Evolutionary conservation across 2,888 invertebrate species (phyloP).

Genomic region (Parelbella ahira): DNA sequence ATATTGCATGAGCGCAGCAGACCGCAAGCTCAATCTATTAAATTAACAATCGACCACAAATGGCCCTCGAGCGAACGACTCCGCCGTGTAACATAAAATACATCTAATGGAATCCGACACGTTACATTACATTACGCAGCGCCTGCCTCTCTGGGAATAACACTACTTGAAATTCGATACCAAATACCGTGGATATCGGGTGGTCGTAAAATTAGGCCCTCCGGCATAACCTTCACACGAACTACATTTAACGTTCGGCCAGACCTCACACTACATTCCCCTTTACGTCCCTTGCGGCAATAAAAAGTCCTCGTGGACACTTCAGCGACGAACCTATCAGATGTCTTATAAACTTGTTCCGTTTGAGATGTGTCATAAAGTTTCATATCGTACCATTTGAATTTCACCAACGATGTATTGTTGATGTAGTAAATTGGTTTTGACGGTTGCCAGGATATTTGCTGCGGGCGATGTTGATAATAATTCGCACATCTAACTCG

Average conservation of each 20-base stretch:
- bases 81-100: constrained; percentile 66
- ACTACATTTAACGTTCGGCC: constrained; percentile 26
- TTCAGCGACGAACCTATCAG: constrained; percentile 46
- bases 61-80: constrained; percentile 47
- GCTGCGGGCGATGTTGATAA: constrained; percentile 7
- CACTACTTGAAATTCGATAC: constrained; percentile 72
- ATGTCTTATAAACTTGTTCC: constrained; percentile 57
- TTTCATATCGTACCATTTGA: constrained; percentile 19
- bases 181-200: constrained; percentile 57
- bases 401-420: constrained; percentile 3
- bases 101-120: constrained; percentile 69
- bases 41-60: constrained; percentile 64
- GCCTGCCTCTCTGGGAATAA: constrained; percentile 60
- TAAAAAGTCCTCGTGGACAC: constrained; percentile 61
- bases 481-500: constrained; percentile 18
- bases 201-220: constrained; percentile 70
- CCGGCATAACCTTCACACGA: constrained; percentile 32
- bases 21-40: constrained; percentile 59
- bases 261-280: constrained; percentile 29
- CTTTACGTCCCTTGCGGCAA: constrained; percentile 50
- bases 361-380: constrained; percentile 13
- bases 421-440: constrained; percentile 15
- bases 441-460: constrained; percentile 8
- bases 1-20: constrained; percentile 20
- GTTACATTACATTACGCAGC: constrained; percentile 65